Evolutionary conservation across 2,888 invertebrate genomes (phyloP), one percentile per base, ranked within the genome.

Genomic region (Tenthredo livida): DNA sequence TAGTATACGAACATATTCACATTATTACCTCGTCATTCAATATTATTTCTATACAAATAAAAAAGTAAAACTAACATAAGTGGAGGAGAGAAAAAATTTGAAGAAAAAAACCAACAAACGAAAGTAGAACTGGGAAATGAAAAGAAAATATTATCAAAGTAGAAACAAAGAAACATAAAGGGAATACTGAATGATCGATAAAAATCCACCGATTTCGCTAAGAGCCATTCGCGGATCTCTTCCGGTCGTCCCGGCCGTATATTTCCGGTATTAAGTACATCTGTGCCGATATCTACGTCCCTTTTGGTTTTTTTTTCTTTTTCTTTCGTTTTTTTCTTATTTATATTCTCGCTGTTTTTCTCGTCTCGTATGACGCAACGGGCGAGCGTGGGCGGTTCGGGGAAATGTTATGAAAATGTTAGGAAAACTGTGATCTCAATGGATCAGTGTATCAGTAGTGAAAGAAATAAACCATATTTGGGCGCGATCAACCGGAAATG

Each of bases 251-350:
- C 29, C 37, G 70, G 40, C 7, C 37, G 9, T 37, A 37, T 37
- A 70, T 70, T 70, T 70, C 70, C 17, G 33, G 70, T 70, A 70
- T 70, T 70, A 70, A 70, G 37, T 37, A 70, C 70, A 70, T 37
- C 37, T 70, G 70, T 70, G 70, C 37, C 33, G 37, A 70, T 70
- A 40, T 70, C 37, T 17, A 3, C 37, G 70, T 40, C 70, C 37
- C 70, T 37, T 37, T 37, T 7, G 6, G 6, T 7, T 7, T 37
- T 37, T 37, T 7, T 37, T 37, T 7, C 7, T 37, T 7, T 7
- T 37, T 37, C 7, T 7, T 37, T 37, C 37, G 6, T 37, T 6
- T 37, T 7, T 37, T 37, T 37, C 7, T 61, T 25, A 25, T 61
- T 70, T 40, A 70, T 70, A n/a, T 37, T 25, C 9, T 25, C n/a